A percentile compares a stretch with the other conserved stretches of the same genome.
Conservation (phyloP, 2,888 invertebrate species). For the Altica lythri region DNA sequence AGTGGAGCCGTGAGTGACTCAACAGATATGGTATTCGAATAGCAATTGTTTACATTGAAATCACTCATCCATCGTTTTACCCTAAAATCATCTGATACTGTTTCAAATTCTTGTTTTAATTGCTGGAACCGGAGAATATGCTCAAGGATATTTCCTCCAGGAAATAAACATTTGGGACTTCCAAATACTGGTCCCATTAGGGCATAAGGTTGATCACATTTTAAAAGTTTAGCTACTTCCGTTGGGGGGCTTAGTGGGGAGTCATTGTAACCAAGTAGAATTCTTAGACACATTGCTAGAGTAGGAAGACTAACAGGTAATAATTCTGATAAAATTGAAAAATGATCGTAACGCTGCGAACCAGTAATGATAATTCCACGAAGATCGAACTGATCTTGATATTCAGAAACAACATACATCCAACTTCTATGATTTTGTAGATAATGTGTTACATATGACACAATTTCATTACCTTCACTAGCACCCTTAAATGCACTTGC, state of each 20-base stretch:
- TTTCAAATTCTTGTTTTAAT: slow-evolving; percentile 59
- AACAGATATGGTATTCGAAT: slow-evolving; percentile 67
- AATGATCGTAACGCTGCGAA: slow-evolving; percentile 72
- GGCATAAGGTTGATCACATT: slow-evolving; percentile 52
- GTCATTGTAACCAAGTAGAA: slow-evolving; percentile 51
- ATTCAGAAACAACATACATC: slow-evolving; percentile 64
- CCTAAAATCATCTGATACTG: slow-evolving; percentile 54
- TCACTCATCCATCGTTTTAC: slow-evolving; percentile 67
- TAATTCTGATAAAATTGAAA: slow-evolving; percentile 70
- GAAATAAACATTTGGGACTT: slow-evolving; percentile 51
- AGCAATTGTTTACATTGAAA: slow-evolving; percentile 69
- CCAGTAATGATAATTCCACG: slow-evolving; percentile 71
- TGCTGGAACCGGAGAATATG: slow-evolving; percentile 56
- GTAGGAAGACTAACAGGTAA: slow-evolving; percentile 70
- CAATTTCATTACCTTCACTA: slow-evolving; percentile 59
- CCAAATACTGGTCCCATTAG: slow-evolving; percentile 49
- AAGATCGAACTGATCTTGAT: slow-evolving; percentile 60
- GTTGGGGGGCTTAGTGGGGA: slow-evolving; percentile 61
- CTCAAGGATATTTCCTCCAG: slow-evolving; percentile 52
- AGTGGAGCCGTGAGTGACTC: slow-evolving; percentile 62
- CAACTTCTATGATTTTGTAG: slow-evolving; percentile 75
- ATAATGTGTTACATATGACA: slow-evolving; percentile 66
- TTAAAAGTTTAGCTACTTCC: slow-evolving; percentile 48
- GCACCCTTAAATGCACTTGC: slow-evolving; percentile 87
- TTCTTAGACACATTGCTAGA: slow-evolving; percentile 65